Evolutionary conservation across 1,140 invertebrate genomes (phyloP).

Genomic region (fruit fly (Drosophila melanogaster)): DNA sequence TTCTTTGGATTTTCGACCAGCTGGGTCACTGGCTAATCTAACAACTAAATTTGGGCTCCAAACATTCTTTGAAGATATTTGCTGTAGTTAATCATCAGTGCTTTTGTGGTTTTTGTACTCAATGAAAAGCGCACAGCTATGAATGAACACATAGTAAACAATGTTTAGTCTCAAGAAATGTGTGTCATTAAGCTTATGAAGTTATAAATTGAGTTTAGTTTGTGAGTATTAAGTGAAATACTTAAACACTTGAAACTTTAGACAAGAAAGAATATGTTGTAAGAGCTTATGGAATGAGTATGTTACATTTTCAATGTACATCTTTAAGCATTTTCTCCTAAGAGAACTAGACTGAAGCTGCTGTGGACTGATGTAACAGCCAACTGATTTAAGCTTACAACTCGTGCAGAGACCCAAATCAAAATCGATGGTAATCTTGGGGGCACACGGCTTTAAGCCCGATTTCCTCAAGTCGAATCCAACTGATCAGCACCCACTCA

Average conservation of each 20-base stretch:
- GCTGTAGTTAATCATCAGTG: background rate
- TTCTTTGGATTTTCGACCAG: background rate
- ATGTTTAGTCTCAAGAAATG: background rate
- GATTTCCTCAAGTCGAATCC: slow-evolving; percentile 6
- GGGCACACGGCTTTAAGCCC: background rate
- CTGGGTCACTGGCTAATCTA: slow-evolving; percentile 12
- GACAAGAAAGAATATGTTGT: too few species aligned
- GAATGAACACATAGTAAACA: background rate
- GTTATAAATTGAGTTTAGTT: background rate
- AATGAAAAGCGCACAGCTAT: background rate
- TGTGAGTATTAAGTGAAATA: too few species aligned
- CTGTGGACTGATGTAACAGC: background rate
- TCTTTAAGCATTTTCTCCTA: too few species aligned
- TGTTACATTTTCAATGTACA: too few species aligned
- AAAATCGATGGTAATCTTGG: slow-evolving; percentile 3
- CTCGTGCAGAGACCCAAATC: background rate
- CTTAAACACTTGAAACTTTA: too few species aligned
- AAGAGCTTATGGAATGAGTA: too few species aligned
- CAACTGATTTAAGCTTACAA: background rate
- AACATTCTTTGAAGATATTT: slow-evolving; percentile 12
- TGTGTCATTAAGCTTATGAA: background rate
- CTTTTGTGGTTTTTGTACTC: background rate
- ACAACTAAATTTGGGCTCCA: background rate
- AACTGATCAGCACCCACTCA: slow-evolving; percentile 4
- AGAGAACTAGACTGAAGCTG: background rate